Conservation (phyloP, 2,113 vertebrate species). For the Crypturellus undulatus region DNA sequence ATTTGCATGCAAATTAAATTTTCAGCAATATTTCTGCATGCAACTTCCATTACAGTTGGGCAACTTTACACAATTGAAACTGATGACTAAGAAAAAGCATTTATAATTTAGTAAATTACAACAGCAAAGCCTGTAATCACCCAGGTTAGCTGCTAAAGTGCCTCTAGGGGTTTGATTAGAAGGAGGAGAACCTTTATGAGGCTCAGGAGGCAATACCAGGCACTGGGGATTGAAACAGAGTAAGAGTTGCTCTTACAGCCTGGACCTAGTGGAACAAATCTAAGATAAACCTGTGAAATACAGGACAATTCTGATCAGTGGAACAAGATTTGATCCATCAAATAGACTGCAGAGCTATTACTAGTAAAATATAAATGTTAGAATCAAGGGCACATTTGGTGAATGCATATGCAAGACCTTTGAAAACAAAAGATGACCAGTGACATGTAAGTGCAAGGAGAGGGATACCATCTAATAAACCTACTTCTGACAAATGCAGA, state of each 20-base stretch:
- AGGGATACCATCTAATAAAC: not conserved
- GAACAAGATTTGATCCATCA: not conserved
- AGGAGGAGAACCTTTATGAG: constrained; percentile 43
- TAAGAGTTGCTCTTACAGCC: not conserved
- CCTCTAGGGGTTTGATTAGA: constrained; percentile 44
- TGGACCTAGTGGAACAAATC: not conserved
- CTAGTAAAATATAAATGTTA: not conserved
- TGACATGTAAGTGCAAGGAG: not conserved
- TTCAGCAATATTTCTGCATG: constrained; percentile 60
- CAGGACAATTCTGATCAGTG: not conserved
- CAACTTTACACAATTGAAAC: constrained; percentile 64
- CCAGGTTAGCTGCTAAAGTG: constrained; percentile 48
- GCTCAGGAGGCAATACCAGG: not conserved
- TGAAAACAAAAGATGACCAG: not conserved
- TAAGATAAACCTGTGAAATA: not conserved
- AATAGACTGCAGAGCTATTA: not conserved
- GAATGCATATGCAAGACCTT: not conserved
- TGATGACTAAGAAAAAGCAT: constrained; percentile 60
- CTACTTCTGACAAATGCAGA: not conserved
- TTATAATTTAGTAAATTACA: constrained; percentile 53
- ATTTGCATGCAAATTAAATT: constrained; percentile 72
- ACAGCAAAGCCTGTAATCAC: constrained; percentile 40
- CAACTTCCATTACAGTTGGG: constrained; percentile 67
- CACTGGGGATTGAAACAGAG: not conserved
- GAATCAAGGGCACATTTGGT: not conserved